These are phyloP conservation scores for Drosophila mojavensis DNA, from an alignment of 1,140 invertebrate species.

Conservation along the genomic window DNA sequence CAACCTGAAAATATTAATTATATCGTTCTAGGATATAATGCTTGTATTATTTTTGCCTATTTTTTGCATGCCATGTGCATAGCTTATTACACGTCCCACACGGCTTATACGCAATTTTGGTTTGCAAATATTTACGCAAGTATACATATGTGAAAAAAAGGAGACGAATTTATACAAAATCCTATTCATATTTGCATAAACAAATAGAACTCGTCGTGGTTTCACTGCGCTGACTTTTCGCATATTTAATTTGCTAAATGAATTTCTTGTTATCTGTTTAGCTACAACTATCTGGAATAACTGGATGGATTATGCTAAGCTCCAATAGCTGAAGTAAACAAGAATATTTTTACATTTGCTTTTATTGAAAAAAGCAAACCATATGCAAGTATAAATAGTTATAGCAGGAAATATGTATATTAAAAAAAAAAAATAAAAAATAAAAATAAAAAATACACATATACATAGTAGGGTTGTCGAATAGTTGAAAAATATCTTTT, in stretches of 20 bases:
- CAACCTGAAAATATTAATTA: no score
- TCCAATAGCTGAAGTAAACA: no score
- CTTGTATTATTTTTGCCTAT: background rate
- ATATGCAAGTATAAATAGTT: no score
- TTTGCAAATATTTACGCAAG: constrained; percentile 1
- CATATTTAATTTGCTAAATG: background rate
- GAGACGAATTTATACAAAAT: background rate
- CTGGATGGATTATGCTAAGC: no score
- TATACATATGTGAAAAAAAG: background rate
- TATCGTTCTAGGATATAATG: no score
- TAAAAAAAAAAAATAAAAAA: no score
- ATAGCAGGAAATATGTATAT: no score
- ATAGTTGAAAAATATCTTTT: no score
- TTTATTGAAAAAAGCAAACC: no score
- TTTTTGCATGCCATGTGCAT: background rate
- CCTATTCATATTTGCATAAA: constrained; percentile 1
- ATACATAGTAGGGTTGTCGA: no score
- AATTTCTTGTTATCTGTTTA: background rate
- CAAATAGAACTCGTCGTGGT: background rate
- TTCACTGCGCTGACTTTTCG: background rate
- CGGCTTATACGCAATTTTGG: constrained; percentile 1
- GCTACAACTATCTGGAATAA: background rate
- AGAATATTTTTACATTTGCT: no score
- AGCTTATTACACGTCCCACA: background rate
- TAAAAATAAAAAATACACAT: no score